These are phyloP conservation scores for Holacanthella duospinosa DNA, from an alignment of 2,888 invertebrate species.

Conservation along the genomic window DNA sequence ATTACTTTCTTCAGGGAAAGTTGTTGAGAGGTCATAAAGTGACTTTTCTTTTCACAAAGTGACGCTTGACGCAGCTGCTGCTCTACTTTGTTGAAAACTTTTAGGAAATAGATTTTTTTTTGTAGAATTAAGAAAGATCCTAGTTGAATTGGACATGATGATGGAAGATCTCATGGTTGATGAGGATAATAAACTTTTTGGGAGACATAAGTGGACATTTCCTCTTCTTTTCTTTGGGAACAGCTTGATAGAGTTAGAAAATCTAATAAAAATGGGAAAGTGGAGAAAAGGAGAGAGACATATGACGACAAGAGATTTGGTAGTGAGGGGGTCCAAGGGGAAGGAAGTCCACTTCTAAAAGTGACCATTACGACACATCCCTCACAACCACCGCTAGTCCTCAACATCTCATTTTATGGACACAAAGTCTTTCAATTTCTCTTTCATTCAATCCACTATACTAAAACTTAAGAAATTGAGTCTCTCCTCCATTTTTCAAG, in stretches of 20 bases:
- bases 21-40: background rate
- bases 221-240: background rate
- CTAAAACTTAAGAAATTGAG: background rate
- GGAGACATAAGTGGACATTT: constrained; percentile 9
- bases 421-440: background rate
- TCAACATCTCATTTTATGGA: background rate
- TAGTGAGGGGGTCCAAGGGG: background rate
- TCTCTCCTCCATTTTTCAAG: too few relatives aligned
- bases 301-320: constrained; percentile 6
- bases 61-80: background rate
- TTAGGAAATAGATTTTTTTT: background rate
- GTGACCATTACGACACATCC: background rate
- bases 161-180: constrained; percentile 5
- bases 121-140: background rate
- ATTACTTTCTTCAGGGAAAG: too few relatives aligned
- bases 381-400: background rate
- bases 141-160: background rate
- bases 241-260: constrained; percentile 11
- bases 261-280: constrained; percentile 7
- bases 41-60: background rate
- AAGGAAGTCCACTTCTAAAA: constrained; percentile 3
- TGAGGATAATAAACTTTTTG: constrained; percentile 9
- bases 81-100: background rate
- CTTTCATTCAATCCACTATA: background rate
- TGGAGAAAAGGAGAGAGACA: constrained; percentile 1